These are phyloP conservation scores for Baryphthengus martii DNA, from an alignment of 2,113 vertebrate genomes.

Conservation along the genomic window DNA sequence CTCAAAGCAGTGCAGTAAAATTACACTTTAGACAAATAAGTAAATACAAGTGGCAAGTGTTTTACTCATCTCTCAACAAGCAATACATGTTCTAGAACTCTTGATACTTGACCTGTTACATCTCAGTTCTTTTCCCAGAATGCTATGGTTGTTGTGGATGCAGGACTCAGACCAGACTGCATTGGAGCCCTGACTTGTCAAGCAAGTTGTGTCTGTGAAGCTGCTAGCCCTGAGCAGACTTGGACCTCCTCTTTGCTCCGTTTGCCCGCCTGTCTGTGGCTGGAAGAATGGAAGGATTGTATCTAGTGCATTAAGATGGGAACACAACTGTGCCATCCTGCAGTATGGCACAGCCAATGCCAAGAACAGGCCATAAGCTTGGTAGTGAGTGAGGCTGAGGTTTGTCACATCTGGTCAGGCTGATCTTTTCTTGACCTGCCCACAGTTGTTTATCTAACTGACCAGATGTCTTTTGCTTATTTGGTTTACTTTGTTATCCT, in stretches of 20 bases:
- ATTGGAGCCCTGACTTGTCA: not conserved
- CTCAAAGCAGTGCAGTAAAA: not conserved
- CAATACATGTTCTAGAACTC: not conserved
- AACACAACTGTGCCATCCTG: accelerated
- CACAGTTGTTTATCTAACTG: accelerated
- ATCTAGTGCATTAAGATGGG: not conserved
- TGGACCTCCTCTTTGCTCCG: not conserved
- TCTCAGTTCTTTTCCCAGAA: not conserved
- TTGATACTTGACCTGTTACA: not conserved
- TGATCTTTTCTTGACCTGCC: not conserved
- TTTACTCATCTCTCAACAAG: not conserved
- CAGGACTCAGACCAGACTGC: not conserved
- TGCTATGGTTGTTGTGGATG: not conserved
- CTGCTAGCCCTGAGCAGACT: too few relatives aligned
- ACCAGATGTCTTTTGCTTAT: not conserved
- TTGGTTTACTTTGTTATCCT: not conserved
- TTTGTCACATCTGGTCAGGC: not conserved
- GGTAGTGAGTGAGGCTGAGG: not conserved
- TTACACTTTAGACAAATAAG: not conserved
- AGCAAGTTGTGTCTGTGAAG: not conserved
- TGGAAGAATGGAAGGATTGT: not conserved
- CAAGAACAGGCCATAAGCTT: not conserved
- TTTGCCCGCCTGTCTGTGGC: accelerated
- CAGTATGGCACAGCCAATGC: not conserved
- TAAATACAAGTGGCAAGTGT: not conserved